Evolutionary conservation across 2,797 vertebrate genomes (phyloP), one percentile per base, ranked within the genome.

Genomic region (Allobates femoralis): DNA sequence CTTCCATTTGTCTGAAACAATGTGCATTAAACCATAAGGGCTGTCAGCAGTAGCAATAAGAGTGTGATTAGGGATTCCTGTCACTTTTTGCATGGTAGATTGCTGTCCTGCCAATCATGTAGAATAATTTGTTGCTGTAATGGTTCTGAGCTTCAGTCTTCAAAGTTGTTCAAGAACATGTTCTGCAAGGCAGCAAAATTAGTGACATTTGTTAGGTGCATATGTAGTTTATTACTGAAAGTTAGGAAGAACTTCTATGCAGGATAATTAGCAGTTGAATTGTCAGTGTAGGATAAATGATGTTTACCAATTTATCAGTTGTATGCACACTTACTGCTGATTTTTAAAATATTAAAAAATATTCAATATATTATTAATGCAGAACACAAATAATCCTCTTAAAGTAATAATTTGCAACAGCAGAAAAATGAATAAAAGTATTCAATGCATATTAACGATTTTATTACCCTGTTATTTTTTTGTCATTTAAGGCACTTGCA

Each of bases 41-140:
- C 53, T 80, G 84, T 80, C 84, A 85, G 34, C 83, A 34, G 64
- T 51, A 55, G 12, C 50, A 73, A 15, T 26, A 50, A 53, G 28
- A 12, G 37, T 79, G 11, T 79, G 55, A 85, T 79, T 73, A 71
- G 23, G 66, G 19, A 73, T 60, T 73, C 53, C 84, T 80, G 77
- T 73, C 51, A 85, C 53, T 79, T 79, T 55, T 34, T 80, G 14
- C 51, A 74, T 73, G 19, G 66, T 60, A 67, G 21, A 85, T 73
- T 85, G 64, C 50, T 15, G 10, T 23, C 50, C 67, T 85, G 84
- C 80, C 84, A 85, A 71, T 85, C 84, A 85, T 79, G 64, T 28
- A 51, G 66, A 74, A 80, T 78, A 86, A 73, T 74, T 62, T 81
- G 51, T 64, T 53, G 32, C 21, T 80, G 77, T 80, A 73, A 80